Conservation (phyloP, 1,140 invertebrate species). For the Metaphire vulgaris region DNA sequence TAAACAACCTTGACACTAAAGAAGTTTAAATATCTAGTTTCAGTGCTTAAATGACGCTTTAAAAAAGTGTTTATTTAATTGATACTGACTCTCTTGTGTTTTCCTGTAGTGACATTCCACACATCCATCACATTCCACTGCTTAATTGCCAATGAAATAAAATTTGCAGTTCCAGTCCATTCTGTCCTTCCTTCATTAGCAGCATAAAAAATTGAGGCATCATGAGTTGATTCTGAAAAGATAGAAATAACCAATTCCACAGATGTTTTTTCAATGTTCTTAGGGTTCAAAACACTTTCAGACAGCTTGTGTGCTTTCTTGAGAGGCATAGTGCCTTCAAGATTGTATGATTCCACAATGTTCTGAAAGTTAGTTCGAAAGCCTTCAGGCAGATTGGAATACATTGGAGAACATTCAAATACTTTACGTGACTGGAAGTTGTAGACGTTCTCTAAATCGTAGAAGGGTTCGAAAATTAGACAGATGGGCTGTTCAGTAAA, state of each 20-base stretch:
- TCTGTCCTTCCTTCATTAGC: background rate
- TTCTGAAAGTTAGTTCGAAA: background rate
- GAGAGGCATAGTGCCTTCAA: background rate
- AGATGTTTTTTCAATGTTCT: background rate
- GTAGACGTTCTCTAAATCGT: constrained; percentile 2
- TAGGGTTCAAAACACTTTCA: background rate
- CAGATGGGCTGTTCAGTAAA: background rate
- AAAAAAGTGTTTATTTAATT: too few relatives aligned
- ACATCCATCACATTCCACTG: constrained; percentile 7
- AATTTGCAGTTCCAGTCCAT: background rate
- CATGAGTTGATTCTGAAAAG: background rate
- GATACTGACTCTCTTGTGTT: background rate
- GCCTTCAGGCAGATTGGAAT: background rate
- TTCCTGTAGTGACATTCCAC: background rate
- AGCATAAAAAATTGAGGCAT: background rate
- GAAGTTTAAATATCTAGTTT: too few relatives aligned
- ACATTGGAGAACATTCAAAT: background rate
- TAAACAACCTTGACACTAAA: too few relatives aligned
- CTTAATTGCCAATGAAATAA: background rate
- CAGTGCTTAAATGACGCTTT: too few relatives aligned
- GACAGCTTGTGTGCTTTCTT: background rate
- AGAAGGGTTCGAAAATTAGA: background rate
- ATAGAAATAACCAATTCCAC: background rate
- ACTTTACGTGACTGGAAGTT: background rate
- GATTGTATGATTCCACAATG: background rate